Evolutionary conservation across 2,797 vertebrate genomes (phyloP).

Genomic region (Clamator glandarius): DNA sequence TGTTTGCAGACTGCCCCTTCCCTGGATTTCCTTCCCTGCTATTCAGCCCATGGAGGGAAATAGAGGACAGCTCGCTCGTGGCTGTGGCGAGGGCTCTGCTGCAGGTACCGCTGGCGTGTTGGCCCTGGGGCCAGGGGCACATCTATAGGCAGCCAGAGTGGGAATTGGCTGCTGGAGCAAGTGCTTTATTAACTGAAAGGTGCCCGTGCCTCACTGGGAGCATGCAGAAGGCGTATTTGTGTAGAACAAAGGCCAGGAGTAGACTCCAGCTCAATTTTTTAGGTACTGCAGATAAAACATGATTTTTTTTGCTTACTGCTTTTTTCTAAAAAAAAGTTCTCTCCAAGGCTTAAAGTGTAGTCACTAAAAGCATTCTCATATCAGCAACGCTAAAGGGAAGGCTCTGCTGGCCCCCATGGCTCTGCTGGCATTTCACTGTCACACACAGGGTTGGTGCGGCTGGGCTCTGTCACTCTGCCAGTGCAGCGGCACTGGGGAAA

Average conservation of each 20-base stretch:
- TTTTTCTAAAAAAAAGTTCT: not conserved
- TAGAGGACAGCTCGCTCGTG: accelerated
- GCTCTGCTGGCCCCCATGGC: accelerated
- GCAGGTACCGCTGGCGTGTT: accelerated
- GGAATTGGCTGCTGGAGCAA: not conserved
- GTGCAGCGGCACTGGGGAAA: accelerated
- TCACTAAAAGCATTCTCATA: not conserved
- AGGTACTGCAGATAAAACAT: not conserved
- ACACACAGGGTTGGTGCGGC: accelerated
- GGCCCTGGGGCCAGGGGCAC: not conserved
- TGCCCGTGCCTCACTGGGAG: not conserved
- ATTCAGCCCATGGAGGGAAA: not conserved
- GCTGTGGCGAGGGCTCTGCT: not conserved
- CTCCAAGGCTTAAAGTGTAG: not conserved
- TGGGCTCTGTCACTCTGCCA: accelerated
- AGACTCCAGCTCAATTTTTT: not conserved
- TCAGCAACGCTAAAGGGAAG: not conserved
- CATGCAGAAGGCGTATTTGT: not conserved
- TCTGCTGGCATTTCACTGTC: accelerated
- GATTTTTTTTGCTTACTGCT: not conserved
- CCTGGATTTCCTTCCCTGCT: not conserved
- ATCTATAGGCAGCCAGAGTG: not conserved
- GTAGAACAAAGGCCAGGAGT: not conserved
- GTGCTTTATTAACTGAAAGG: not conserved
- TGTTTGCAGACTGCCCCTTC: not conserved